Evolutionary conservation across 2,797 vertebrate genomes (phyloP), one percentile per base, ranked within the genome.

Genomic region (Aulostomus chinensis): DNA sequence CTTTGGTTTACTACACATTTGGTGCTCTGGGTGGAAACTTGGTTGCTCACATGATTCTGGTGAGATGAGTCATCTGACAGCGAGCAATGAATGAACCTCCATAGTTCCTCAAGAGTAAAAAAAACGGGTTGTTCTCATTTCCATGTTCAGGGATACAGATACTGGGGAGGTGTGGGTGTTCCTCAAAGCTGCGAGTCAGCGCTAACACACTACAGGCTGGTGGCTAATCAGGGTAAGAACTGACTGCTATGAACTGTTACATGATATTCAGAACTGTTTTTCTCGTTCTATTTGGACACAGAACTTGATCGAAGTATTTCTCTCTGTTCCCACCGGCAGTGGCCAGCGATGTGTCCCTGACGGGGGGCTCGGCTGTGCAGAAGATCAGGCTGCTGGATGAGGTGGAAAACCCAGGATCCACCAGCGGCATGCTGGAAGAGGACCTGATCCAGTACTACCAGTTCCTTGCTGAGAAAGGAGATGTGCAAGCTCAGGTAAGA

Each of bases 391-490:
- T 99, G 60, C 83, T 96, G 45, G 97, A 99, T 46, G 97, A 99
- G 77, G 85, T 95, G 55, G 97, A 99, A 84, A 97, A 96, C 80
- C 95, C 96, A 0, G 97, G 97, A 34, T 95, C 95, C 70, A 93
- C 94, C 74, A 98, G 93, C 40, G 96, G 95, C 5, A 98, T 99
- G 96, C 80, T 99, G 38, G 97, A 99, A 81, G 96, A 99, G 83
- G 97, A 99, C 65, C 88, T 99, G 55, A 98, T 99, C 84, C 97
- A 99, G 49, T 99, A 99, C 85, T 99, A 99, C 56, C 97, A 98
- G 78, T 99, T 98, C 68, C 85, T 99, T 57, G 97, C 97, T 33
- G 96, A 99, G 84, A 99, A 99, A 42, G 97, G 97, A 56, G 97
- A 99, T 12, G 94, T 99, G 11, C 97, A 99, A 81, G 97, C 97